Base-by-base conservation (phyloP, 1,140 invertebrate genomes). In the Lepidurus packardi region DNA sequence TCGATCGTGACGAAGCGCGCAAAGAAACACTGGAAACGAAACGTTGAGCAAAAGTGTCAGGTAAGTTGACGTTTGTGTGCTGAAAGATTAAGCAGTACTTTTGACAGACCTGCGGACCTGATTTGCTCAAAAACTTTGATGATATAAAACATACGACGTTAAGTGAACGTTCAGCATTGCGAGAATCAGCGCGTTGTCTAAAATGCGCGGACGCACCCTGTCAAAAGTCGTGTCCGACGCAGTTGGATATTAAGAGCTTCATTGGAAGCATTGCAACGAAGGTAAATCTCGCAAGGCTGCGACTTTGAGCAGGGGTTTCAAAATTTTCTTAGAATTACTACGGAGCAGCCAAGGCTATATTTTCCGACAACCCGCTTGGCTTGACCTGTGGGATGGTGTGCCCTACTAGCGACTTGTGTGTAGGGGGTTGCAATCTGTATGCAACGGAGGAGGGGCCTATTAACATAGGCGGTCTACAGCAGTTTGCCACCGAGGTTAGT, bases 301-400 rank as follows among this genome's bases (percentile, higher is more conserved):
- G 75, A 78, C 24, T 53, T 5, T 41, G 7, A 1, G n/a, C 34
- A 3, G 21, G 3, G 21, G 21, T 13, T 7, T 79, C 78, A 80
- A 76, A 77, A 77, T 16, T n/a, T 44, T 84, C 84, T 53, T 83
- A 93, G 91, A 99, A 99, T 86, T 99, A 97, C 83, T 99, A 99
- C 88, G 97, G 98, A 42, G 95, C 98, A 8, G 97, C 98, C 0
- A 96, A 97, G 85, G 90, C 92, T 0, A 99, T 99, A 77, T 90
- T 99, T 41, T 98, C 96, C 0, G 97, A 99, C 84, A 99, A 99
- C 86, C 97, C 97, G 0, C 85, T 98, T 41, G 97, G 94, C 0
- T 86, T 99, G 0, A 98, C 96, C 0, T 99, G 97, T 84, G 97
- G 98, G 24, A 99, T 99, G 98, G 96, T 99, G 9, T 99, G 97